Evolutionary conservation across 2,113 vertebrate species (phyloP).

Genomic region (Corythaeola cristata): DNA sequence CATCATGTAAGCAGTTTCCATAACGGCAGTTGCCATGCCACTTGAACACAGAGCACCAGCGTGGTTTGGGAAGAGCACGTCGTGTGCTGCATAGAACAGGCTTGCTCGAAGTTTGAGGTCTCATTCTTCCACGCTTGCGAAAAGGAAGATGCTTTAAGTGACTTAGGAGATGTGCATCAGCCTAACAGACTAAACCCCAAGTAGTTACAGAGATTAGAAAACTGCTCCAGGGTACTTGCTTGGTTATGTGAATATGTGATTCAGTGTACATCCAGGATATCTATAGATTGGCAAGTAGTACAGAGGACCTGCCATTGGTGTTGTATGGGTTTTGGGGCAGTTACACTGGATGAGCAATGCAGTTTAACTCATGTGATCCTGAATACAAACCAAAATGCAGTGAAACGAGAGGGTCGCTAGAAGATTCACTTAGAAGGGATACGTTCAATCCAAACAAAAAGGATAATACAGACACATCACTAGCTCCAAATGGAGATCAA

Average conservation of each 20-base stretch:
- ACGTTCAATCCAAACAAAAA: background rate
- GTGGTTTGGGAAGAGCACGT: accelerated
- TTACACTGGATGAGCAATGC: background rate
- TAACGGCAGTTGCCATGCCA: background rate
- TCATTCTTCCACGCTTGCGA: background rate
- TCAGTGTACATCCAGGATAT: background rate
- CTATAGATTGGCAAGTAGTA: background rate
- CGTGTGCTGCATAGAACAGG: background rate
- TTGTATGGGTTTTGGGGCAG: background rate
- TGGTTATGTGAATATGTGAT: accelerated
- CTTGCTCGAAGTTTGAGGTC: background rate
- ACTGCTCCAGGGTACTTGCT: accelerated
- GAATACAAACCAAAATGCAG: background rate
- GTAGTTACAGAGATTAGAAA: accelerated
- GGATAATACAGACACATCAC: background rate
- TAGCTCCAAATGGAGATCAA: background rate
- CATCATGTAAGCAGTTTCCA: background rate
- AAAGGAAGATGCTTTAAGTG: background rate
- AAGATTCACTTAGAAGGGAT: background rate
- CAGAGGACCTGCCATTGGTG: background rate
- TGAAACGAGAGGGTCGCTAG: background rate
- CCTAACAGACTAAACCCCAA: background rate
- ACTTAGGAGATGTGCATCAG: background rate
- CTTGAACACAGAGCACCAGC: background rate
- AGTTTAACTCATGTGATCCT: background rate